These are phyloP conservation scores for Caenorhabditis briggsae DNA, from an alignment of 1,140 invertebrate genomes.

Conservation along the genomic window DNA sequence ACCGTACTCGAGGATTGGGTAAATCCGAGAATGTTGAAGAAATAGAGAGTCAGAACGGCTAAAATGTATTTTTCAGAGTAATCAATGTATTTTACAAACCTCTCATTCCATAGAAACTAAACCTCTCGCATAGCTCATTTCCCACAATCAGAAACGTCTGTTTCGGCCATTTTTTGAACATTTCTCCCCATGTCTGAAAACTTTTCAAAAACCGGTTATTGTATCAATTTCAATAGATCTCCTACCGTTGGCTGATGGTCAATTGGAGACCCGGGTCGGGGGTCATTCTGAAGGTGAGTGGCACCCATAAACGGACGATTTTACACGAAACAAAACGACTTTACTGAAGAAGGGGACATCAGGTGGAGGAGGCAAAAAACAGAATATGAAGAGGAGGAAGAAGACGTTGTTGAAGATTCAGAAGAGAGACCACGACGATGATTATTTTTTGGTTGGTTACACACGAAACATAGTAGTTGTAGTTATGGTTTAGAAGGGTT, in stretches of 20 bases:
- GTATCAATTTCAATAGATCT: not conserved
- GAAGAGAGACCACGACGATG: not conserved
- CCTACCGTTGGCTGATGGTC: constrained; percentile 36
- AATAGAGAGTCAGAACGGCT: constrained; percentile 87
- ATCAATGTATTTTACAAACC: constrained; percentile 18
- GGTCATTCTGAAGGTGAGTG: constrained; percentile 23
- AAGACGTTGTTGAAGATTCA: not conserved
- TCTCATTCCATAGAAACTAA: constrained; percentile 91
- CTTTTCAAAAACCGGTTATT: not conserved
- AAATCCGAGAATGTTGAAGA: constrained; percentile 83
- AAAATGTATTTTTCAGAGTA: constrained; percentile 82
- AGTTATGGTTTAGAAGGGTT: constrained; percentile 29
- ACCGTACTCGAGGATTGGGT: constrained; percentile 83
- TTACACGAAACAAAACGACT: not conserved
- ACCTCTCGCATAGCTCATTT: constrained; percentile 95
- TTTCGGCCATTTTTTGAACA: constrained; percentile 81
- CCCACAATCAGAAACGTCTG: constrained; percentile 90
- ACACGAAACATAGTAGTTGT: constrained; percentile 30
- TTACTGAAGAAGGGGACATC: constrained; percentile 44
- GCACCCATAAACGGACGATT: constrained; percentile 28
- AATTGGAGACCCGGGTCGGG: constrained; percentile 12
- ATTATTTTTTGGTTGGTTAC: constrained; percentile 33
- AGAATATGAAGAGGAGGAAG: not conserved
- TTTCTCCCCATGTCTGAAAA: constrained; percentile 61
- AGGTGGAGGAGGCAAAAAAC: no score